These are phyloP conservation scores for Gallinago paraguaiae DNA, from an alignment of 2,113 vertebrate species.

Conservation along the genomic window DNA sequence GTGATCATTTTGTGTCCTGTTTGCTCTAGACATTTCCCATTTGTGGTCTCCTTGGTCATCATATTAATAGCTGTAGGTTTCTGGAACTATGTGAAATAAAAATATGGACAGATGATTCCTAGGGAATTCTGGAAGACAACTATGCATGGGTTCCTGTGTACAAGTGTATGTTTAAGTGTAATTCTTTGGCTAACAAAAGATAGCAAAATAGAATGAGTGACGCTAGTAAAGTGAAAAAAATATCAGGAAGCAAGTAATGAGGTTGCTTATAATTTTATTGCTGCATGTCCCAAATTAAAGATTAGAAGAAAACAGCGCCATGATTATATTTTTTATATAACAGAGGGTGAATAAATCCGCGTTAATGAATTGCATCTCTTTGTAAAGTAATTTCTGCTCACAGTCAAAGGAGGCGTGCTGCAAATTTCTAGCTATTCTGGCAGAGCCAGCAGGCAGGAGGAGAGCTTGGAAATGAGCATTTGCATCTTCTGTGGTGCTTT, in stretches of 20 bases:
- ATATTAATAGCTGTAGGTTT: neutral
- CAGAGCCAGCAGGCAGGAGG: neutral
- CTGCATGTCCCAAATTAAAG: neutral
- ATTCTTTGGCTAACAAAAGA: neutral
- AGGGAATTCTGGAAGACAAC: neutral
- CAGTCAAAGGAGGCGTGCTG: neutral
- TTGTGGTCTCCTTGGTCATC: neutral
- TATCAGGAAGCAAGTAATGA: neutral
- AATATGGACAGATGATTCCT: neutral
- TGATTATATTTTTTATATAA: accelerated
- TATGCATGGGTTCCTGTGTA: accelerated
- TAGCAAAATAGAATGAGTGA: too few species aligned
- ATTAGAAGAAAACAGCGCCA: neutral
- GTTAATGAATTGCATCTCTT: neutral
- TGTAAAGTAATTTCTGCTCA: neutral
- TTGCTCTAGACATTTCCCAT: neutral
- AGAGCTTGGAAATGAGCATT: neutral
- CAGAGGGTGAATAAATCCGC: neutral
- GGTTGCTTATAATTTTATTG: neutral
- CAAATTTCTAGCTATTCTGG: neutral
- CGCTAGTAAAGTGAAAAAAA: accelerated
- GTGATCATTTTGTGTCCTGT: neutral
- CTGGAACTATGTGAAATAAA: neutral
- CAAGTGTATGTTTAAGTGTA: neutral
- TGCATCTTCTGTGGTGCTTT: neutral